Percentiles rank a stretch among this genome's conserved stretches.
Conservation (phyloP, 1,140 invertebrate species). For the Homalodisca vitripennis region DNA sequence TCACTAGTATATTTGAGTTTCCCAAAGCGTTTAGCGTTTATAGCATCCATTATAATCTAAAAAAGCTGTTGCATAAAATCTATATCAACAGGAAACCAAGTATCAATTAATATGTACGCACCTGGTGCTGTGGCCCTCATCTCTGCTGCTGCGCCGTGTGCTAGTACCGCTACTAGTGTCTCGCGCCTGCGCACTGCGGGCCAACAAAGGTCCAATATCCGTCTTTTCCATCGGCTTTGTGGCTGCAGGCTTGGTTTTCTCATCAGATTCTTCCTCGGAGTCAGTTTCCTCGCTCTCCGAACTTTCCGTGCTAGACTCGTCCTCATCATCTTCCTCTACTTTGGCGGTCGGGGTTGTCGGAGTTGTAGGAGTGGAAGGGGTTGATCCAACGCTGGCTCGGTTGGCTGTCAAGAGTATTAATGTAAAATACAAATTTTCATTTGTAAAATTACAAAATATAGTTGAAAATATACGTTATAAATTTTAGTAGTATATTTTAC, state of each 20-base stretch:
- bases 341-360: constrained; percentile 28
- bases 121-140: constrained; percentile 37
- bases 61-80: too few relatives aligned
- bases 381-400: constrained; percentile 4
- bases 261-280: constrained; percentile 61
- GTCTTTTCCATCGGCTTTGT: constrained; percentile 62
- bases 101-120: background rate
- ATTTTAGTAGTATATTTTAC: background rate
- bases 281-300: constrained; percentile 73
- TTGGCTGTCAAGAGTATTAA: background rate
- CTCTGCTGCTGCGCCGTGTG: constrained; percentile 37
- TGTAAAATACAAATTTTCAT: too few relatives aligned
- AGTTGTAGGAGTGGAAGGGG: constrained; percentile 29
- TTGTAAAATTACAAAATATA: too few relatives aligned
- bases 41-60: too few relatives aligned
- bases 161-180: constrained; percentile 39
- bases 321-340: constrained; percentile 44
- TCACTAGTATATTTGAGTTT: too few relatives aligned
- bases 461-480: too few relatives aligned
- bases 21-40: too few relatives aligned
- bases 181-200: constrained; percentile 70
- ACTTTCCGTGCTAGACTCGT: constrained; percentile 56
- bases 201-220: constrained; percentile 75
- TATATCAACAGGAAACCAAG: too few relatives aligned
- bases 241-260: constrained; percentile 35